These are phyloP conservation scores for Silvanus unidentatus DNA, from an alignment of 2,888 invertebrate species.

Conservation along the genomic window DNA sequence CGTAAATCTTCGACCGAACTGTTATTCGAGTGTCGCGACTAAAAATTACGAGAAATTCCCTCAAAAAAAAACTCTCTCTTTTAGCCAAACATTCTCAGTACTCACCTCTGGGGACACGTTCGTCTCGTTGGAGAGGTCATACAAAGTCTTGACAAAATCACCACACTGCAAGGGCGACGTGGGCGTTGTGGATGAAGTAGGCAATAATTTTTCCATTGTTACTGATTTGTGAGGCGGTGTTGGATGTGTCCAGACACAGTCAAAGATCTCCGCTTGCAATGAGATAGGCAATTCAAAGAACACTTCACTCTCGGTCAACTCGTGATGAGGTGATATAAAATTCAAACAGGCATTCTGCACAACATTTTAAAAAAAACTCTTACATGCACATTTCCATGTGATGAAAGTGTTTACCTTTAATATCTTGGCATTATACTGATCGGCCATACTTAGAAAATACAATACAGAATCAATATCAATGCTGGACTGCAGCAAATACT, in stretches of 20 bases:
- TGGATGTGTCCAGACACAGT: slow-evolving; percentile 41
- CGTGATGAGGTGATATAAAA: slow-evolving; percentile 51
- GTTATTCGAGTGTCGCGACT: slow-evolving; percentile 33
- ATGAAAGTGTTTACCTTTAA: slow-evolving; percentile 52
- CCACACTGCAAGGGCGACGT: slow-evolving; percentile 5
- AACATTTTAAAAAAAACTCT: neutral
- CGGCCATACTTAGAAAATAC: slow-evolving; percentile 59
- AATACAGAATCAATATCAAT: slow-evolving; percentile 60
- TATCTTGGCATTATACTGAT: slow-evolving; percentile 57
- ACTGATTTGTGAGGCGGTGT: slow-evolving; percentile 14
- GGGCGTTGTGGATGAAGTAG: slow-evolving; percentile 16
- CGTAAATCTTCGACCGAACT: slow-evolving; percentile 25
- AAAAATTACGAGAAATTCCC: slow-evolving; percentile 8
- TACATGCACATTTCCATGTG: neutral
- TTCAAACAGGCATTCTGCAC: slow-evolving; percentile 50
- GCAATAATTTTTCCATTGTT: slow-evolving; percentile 25
- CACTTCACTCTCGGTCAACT: slow-evolving; percentile 50
- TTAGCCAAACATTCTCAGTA: neutral
- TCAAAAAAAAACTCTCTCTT: slow-evolving; percentile 7
- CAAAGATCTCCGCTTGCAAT: slow-evolving; percentile 54
- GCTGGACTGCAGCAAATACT: slow-evolving; percentile 54
- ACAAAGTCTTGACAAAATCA: slow-evolving; percentile 14
- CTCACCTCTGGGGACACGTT: neutral
- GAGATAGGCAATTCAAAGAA: slow-evolving; percentile 54
- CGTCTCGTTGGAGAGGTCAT: neutral